Conservation (phyloP, 2,888 invertebrate genomes). For the Heteromyza rotundicornis region DNA sequence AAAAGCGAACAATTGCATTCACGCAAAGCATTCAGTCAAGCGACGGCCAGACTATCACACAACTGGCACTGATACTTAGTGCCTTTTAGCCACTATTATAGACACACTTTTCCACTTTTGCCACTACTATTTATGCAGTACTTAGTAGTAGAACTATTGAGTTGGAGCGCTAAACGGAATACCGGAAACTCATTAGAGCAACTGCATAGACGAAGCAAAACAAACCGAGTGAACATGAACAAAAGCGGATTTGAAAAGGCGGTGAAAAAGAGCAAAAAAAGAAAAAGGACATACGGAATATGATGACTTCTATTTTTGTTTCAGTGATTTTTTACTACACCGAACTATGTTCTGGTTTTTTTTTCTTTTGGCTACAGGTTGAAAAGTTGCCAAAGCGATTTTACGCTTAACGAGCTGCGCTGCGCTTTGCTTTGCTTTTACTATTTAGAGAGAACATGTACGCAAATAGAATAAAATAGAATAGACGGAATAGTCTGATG, state of each 20-base stretch:
- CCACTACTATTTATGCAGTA: no score
- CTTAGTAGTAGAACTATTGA: no score
- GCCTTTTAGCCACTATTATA: neutral
- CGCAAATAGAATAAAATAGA: neutral
- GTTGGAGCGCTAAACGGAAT: conserved; percentile 18
- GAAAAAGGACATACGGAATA: conserved; percentile 2
- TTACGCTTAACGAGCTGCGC: conserved; percentile 22
- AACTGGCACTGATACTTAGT: neutral
- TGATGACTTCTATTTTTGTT: neutral
- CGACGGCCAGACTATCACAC: no score
- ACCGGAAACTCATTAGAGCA: conserved; percentile 29
- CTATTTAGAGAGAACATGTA: no score
- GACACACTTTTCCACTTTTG: neutral
- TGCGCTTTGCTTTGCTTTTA: neutral
- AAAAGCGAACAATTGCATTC: no score
- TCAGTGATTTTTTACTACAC: neutral
- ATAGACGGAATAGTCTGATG: neutral
- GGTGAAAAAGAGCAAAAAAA: conserved; percentile 1
- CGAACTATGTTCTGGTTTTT: neutral
- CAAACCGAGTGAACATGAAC: neutral
- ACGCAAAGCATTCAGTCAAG: no score
- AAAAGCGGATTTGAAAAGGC: neutral
- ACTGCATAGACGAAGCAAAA: neutral
- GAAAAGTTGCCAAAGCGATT: conserved; percentile 27
- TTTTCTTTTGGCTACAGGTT: conserved; percentile 19